Base-by-base conservation (phyloP, 1,140 invertebrate genomes). In the Latrodectus geometricus region DNA sequence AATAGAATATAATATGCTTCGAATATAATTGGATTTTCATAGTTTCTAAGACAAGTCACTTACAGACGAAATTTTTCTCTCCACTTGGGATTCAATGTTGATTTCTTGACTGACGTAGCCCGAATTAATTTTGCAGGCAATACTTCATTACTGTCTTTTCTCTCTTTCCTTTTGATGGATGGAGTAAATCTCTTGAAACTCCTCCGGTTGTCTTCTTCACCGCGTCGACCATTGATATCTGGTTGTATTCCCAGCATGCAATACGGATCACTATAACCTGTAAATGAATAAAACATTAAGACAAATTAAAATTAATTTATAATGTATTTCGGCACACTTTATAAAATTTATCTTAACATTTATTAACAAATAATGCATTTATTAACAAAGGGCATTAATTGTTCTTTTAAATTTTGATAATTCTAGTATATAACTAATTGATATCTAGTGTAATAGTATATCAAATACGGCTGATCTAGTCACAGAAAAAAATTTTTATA, bases 21-120 rank as follows among this genome's bases (percentile, higher is more conserved):
- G 35, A 35, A 35, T 35, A 35, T 35, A 1, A 5, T 5, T 35
- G 2, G 5, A 35, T 35, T n/a, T 35, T 35, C 35, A 35, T 35
- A 35, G 35, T 5, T 35, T 35, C 5, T 35, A 35, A 35, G 5
- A 35, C 35, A 5, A 35, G 35, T 80, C 12, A 95, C 96, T 96
- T 93, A 98, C 97, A 98, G 97, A 93, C 96, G 93, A 90, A 98
- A 98, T 90, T 96, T 97, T 92, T 99, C 97, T 90, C 97, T 96
- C 97, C 97, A 99, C 89, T 95, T 95, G 9, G 97, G 97, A 89
- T 96, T 97, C 8, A 98, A 93, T 0, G 97, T 98, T 90, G 97
- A 96, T n/a, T 95, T 94, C 90, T 96, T 95, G 21, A 99, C 97
- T 66, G 95, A 95, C 17, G 97, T 98, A 35, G 97, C 96, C 86